phyloP scores from a whole-genome alignment of 1,140 invertebrate genomes.

The Megathymus violae region DNA sequence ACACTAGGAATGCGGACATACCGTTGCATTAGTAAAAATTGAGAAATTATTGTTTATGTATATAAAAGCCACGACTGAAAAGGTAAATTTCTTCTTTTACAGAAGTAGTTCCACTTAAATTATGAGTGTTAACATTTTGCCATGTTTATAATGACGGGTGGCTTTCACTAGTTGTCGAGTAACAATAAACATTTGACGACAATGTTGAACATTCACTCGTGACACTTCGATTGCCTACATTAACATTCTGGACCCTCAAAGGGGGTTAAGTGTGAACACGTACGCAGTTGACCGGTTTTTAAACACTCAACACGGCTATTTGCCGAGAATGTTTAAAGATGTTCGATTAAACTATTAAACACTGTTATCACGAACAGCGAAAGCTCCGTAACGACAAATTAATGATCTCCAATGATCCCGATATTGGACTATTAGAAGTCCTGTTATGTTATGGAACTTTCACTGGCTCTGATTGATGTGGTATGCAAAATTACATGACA shows the following conservation, averaged over 20 bases:
- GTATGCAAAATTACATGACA: constrained; percentile 8
- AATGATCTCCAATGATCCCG: constrained; percentile 23
- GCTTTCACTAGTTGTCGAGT: no score
- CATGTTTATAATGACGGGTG: no score
- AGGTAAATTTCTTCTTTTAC: no score
- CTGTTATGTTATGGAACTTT: constrained; percentile 10
- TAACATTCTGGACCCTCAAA: background rate
- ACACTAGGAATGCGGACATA: no score
- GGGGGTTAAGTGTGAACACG: constrained; percentile 7
- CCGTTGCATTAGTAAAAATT: no score
- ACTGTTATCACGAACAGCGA: constrained; percentile 19
- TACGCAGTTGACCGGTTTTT: constrained; percentile 13
- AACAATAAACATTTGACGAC: constrained; percentile 1
- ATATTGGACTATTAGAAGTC: constrained; percentile 23
- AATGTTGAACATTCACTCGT: background rate
- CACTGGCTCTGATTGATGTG: constrained; percentile 1
- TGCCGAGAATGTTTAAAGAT: constrained; percentile 24
- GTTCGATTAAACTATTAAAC: constrained; percentile 27
- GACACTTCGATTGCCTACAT: background rate
- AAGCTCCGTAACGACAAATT: constrained; percentile 26
- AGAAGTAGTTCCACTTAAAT: no score
- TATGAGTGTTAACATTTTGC: no score
- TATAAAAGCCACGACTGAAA: no score
- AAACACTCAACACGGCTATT: constrained; percentile 5
- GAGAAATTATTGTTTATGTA: no score